These are phyloP conservation scores for Drosophila teissieri DNA, from an alignment of 1,140 invertebrate genomes.

Conservation along the genomic window DNA sequence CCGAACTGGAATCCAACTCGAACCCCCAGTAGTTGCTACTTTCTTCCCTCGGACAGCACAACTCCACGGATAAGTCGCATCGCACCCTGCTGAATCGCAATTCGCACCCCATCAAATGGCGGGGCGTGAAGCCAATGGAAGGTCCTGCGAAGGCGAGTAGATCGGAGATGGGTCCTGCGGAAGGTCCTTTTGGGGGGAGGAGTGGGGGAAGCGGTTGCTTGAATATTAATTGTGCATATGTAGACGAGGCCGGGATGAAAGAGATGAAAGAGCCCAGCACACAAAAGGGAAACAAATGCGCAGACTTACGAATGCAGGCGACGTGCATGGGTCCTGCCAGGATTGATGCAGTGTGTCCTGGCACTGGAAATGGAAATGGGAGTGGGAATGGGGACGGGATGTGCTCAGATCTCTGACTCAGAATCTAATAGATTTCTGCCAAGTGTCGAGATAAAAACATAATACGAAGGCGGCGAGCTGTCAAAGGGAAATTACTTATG, in stretches of 20 bases:
- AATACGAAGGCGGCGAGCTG: constrained; percentile 46
- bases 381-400: not conserved
- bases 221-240: constrained; percentile 81
- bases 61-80: constrained; percentile 57
- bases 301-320: constrained; percentile 81
- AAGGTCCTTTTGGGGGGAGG: constrained; percentile 6
- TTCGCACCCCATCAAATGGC: constrained; percentile 79
- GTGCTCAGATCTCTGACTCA: constrained; percentile 13
- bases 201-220: constrained; percentile 74
- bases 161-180: constrained; percentile 15
- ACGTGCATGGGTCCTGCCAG: constrained; percentile 60
- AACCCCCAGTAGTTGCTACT: not conserved
- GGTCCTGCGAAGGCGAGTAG: constrained; percentile 22
- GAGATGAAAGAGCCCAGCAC: constrained; percentile 13
- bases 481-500: constrained; percentile 55
- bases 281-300: constrained; percentile 73
- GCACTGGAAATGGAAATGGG: no score
- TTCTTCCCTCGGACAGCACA: constrained; percentile 12
- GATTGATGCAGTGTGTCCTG: constrained; percentile 47
- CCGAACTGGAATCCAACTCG: constrained; percentile 16
- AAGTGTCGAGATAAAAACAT: constrained; percentile 60
- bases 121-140: constrained; percentile 72
- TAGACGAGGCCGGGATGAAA: constrained; percentile 27
- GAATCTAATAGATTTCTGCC: constrained; percentile 70
- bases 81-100: constrained; percentile 73